These are phyloP conservation scores for Gymnarchus niloticus DNA, from an alignment of 2,113 vertebrate species.

Conservation along the genomic window DNA sequence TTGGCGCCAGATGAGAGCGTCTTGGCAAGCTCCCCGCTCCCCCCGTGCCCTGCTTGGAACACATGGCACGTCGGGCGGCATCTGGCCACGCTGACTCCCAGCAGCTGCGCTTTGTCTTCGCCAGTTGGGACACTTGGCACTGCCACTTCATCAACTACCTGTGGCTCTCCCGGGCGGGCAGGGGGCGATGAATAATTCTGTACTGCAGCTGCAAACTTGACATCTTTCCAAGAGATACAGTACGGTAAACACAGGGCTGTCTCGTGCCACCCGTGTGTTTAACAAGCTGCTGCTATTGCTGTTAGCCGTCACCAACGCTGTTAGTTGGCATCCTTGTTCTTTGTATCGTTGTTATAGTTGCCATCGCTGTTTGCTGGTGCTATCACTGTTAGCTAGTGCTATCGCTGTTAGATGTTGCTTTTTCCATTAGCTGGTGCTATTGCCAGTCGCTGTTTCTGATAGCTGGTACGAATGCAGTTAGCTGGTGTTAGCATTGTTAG, in stretches of 20 bases:
- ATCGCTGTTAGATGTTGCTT: background rate
- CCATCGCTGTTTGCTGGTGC: background rate
- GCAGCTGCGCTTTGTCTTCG: conserved; percentile 74
- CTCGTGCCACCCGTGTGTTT: conserved; percentile 31
- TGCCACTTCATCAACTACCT: conserved; percentile 80
- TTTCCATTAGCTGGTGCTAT: background rate
- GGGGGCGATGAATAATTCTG: conserved; percentile 65
- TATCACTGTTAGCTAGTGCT: background rate
- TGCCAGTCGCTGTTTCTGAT: background rate
- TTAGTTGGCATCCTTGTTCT: background rate
- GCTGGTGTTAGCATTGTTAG: background rate
- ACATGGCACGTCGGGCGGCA: conserved; percentile 74
- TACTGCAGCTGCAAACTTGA: conserved; percentile 74
- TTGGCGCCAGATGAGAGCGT: conserved; percentile 71
- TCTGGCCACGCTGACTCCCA: conserved; percentile 71
- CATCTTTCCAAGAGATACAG: conserved; percentile 64
- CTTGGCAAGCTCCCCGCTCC: conserved; percentile 64
- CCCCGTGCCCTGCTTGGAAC: conserved; percentile 70
- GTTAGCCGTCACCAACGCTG: conserved; percentile 29
- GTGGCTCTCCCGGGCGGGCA: conserved; percentile 69
- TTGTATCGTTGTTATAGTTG: no score
- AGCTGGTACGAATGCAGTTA: background rate
- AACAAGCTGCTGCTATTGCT: background rate
- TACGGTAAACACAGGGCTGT: conserved; percentile 55
- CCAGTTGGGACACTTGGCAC: conserved; percentile 78